A percentile compares a stretch with the other conserved stretches of the same genome.
Conservation (phyloP, 1,140 invertebrate genomes). For the Monomorium pharaonis region DNA sequence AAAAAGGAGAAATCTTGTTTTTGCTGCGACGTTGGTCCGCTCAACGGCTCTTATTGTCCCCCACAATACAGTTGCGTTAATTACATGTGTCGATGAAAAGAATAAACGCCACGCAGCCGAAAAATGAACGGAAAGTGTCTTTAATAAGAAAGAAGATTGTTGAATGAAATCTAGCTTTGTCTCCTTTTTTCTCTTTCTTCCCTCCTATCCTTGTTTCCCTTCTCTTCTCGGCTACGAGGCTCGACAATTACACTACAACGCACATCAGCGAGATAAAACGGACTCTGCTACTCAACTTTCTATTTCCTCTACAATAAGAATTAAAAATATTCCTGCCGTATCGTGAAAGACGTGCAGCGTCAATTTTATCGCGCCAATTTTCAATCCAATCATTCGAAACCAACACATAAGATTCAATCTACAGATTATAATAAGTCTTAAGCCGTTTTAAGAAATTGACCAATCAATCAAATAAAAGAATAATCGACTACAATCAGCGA, state of each 20-base stretch:
- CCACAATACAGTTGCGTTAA: neutral
- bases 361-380: slow-evolving; percentile 48
- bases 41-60: neutral
- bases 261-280: slow-evolving; percentile 54
- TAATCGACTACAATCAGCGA: no score
- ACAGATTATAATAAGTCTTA: no score
- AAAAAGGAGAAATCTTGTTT: neutral
- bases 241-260: slow-evolving; percentile 3
- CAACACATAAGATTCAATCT: neutral
- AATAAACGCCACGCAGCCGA: slow-evolving; percentile 53
- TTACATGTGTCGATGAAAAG: slow-evolving; percentile 19
- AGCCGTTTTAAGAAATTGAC: no score
- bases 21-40: neutral
- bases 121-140: slow-evolving; percentile 16
- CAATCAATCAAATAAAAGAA: no score
- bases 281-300: neutral
- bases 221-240: slow-evolving; percentile 16
- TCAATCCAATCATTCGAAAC: neutral
- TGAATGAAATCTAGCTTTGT: neutral
- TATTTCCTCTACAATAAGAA: slow-evolving; percentile 46
- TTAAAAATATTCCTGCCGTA: slow-evolving; percentile 58
- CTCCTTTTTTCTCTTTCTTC: neutral
- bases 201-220: neutral
- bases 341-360: neutral
- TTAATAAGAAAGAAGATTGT: neutral